These are phyloP conservation scores for Octodonta nipae DNA, from an alignment of 2,888 invertebrate genomes.

Conservation along the genomic window DNA sequence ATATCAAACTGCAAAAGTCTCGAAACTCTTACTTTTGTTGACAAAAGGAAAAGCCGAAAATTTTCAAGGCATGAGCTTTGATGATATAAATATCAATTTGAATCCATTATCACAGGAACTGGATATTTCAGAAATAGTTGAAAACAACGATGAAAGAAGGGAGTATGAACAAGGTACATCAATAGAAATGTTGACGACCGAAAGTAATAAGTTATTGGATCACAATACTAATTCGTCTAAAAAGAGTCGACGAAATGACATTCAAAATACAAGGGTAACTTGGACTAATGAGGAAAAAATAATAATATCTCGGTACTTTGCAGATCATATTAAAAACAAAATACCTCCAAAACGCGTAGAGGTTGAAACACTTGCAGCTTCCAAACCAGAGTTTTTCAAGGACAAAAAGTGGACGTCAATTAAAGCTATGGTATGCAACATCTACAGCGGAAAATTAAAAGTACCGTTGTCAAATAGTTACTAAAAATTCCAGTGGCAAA, in stretches of 20 bases:
- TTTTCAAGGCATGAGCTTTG: slow-evolving; percentile 10
- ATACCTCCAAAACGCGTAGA: slow-evolving; percentile 4
- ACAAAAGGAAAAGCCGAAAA: slow-evolving; percentile 9
- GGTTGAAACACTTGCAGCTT: slow-evolving; percentile 2
- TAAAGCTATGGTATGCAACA: slow-evolving; percentile 8
- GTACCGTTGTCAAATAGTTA: background rate
- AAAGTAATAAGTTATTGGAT: too few species aligned
- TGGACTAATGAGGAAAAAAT: slow-evolving; percentile 4
- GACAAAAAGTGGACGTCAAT: slow-evolving; percentile 6
- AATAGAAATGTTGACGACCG: too few species aligned
- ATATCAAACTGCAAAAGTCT: slow-evolving; percentile 14
- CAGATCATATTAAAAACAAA: slow-evolving; percentile 6
- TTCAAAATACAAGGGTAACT: background rate
- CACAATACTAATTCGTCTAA: too few species aligned
- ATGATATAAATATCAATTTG: slow-evolving; percentile 11
- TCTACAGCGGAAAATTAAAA: slow-evolving; percentile 3
- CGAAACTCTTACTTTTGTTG: slow-evolving; percentile 10
- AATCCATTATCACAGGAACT: slow-evolving; percentile 80
- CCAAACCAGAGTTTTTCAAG: slow-evolving; percentile 4
- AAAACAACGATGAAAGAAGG: too few species aligned
- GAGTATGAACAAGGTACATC: background rate
- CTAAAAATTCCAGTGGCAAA: background rate
- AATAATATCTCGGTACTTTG: slow-evolving; percentile 4
- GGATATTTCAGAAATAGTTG: slow-evolving; percentile 78
- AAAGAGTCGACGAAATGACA: too few species aligned